Base-by-base conservation (phyloP, 2,888 invertebrate species). In the Eueremaeus valkanovi region DNA sequence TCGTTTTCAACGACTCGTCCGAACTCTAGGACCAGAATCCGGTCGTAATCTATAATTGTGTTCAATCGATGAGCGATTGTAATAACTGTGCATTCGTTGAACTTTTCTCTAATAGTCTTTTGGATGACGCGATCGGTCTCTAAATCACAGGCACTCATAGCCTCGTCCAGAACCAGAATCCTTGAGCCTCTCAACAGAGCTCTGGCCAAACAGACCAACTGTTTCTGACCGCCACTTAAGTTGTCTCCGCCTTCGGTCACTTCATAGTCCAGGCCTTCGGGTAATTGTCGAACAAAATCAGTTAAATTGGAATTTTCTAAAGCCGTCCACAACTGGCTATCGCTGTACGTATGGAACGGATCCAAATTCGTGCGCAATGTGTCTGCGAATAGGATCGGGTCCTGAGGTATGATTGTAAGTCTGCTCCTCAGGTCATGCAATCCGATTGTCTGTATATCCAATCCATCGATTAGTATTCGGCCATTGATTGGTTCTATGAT, bases 381-480 rank as follows among this genome's bases (percentile, higher is more conserved):
- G 70, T 96, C 96, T 27, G 94, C 93, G 86, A 97, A 97, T 77
- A 97, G 86, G 70, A 96, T 93, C 0, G 96, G 96, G 85, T 97
- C 97, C 87, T 85, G 84, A 29, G 84, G 84, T 21, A 84, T 80
- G 76, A 83, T 84, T 36, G 83, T 83, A 9, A 84, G 78, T 55
- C 81, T 80, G 9, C 81, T 79, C 27, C 84, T 76, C 13, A 84
- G 80, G 73, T 83, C 82, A 77, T 84, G 84, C 29, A 81, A 78
- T 40, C 58, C 49, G 6, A 72, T 40, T 5, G 24, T 29, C 6
- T 5, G n/a, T 9, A 66, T 36, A 24, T 66, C 58, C 24, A 73
- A 16, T 24, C 72, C 33, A 29, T 33, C 73, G 31, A 40, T 27
- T 18, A 33, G n/a, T 33, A 76, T 63, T 27, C 31, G 42, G 16